These are phyloP conservation scores for Dryoscopus gambensis DNA, from an alignment of 2,113 vertebrate species.

Conservation along the genomic window DNA sequence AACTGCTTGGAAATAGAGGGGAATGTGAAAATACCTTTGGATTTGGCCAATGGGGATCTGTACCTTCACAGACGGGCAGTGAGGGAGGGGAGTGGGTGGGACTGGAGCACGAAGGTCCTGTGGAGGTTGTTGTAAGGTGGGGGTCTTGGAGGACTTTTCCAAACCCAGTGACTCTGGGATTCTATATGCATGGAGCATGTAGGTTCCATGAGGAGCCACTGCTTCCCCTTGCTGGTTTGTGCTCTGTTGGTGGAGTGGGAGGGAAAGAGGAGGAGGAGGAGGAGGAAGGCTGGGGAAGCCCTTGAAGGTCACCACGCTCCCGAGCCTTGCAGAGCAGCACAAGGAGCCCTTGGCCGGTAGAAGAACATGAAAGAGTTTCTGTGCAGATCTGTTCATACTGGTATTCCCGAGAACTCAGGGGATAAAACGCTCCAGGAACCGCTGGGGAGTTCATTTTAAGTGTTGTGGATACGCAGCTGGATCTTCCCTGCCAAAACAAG, in stretches of 20 bases:
- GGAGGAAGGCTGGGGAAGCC: neutral
- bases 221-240: neutral
- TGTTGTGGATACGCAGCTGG: neutral
- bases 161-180: neutral
- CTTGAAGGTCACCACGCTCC: neutral
- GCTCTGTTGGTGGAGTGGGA: neutral
- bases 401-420: neutral
- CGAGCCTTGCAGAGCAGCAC: neutral
- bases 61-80: fast-evolving
- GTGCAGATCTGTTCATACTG: neutral
- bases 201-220: fast-evolving
- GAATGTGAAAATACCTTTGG: neutral
- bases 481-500: neutral
- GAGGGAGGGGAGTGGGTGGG: neutral
- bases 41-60: neutral
- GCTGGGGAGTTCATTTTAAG: neutral
- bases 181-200: fast-evolving
- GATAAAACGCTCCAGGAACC: neutral
- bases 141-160: neutral
- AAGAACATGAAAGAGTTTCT: neutral
- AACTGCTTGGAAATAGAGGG: neutral
- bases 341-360: neutral
- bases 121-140: neutral
- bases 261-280: neutral
- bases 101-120: fast-evolving